A percentile compares a stretch with the other conserved stretches of the same genome.
phyloP scores from a whole-genome alignment of 2,797 vertebrate genomes.

The Siniperca scherzeri region DNA sequence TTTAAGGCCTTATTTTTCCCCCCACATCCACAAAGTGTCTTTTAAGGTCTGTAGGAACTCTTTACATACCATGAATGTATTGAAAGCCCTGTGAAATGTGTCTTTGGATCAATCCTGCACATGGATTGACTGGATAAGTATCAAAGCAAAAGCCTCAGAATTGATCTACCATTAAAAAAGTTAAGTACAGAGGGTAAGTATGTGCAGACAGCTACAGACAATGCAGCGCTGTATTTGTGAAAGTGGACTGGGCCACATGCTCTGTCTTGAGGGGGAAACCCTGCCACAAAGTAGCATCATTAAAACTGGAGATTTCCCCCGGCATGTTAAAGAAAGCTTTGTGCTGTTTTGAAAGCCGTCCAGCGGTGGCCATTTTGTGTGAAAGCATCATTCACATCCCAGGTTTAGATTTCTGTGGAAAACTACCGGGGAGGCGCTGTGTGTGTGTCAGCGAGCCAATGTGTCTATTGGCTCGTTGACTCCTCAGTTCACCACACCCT shows the following conservation, averaged over 20 bases:
- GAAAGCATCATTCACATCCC: slow-evolving; percentile 81
- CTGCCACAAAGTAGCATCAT: slow-evolving; percentile 56
- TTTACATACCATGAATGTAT: not conserved
- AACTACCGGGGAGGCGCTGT: slow-evolving; percentile 70
- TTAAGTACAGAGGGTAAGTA: not conserved
- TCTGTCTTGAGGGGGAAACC: slow-evolving; percentile 55
- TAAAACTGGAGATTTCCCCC: slow-evolving; percentile 55
- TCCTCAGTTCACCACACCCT: slow-evolving; percentile 61
- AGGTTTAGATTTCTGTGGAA: slow-evolving; percentile 75
- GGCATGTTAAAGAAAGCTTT: slow-evolving; percentile 62
- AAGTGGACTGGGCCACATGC: slow-evolving; percentile 11
- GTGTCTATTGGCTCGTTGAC: slow-evolving; percentile 53
- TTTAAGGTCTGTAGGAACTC: not conserved
- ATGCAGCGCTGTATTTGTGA: slow-evolving; percentile 33
- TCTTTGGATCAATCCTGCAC: slow-evolving; percentile 18
- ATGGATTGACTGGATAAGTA: not conserved
- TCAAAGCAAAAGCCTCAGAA: slow-evolving; percentile 1
- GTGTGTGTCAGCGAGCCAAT: slow-evolving; percentile 33
- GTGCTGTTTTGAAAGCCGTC: slow-evolving; percentile 64
- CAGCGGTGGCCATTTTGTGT: slow-evolving; percentile 65
- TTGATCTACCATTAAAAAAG: not conserved
- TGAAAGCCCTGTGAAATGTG: slow-evolving; percentile 17
- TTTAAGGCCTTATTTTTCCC: not conserved
- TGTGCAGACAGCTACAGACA: slow-evolving; percentile 34
- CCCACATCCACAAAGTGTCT: not conserved